phyloP scores from a whole-genome alignment of 2,888 invertebrate species.

The Thecocarcelia acutangulata region DNA sequence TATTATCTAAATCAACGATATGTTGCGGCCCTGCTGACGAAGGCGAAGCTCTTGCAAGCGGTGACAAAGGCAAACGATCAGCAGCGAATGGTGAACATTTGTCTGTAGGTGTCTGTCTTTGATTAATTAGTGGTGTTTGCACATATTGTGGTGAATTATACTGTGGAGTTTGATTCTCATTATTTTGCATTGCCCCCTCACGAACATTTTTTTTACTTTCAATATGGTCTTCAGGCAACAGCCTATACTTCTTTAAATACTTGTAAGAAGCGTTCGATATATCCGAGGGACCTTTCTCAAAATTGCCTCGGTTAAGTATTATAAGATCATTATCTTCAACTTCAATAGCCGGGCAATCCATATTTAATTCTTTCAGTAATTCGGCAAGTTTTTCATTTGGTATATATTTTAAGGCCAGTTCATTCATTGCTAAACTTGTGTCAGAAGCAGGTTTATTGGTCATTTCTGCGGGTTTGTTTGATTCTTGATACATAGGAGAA shows the following conservation, averaged over 20 bases:
- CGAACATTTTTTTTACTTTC: background rate
- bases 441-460: conserved; percentile 75
- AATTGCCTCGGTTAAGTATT: conserved; percentile 73
- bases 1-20: conserved; percentile 77
- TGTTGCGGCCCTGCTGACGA: conserved; percentile 61
- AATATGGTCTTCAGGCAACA: conserved; percentile 75
- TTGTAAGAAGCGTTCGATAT: conserved; percentile 79
- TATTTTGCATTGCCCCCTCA: conserved; percentile 3
- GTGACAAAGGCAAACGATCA: conserved; percentile 57
- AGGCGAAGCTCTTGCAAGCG: conserved; percentile 51
- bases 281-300: conserved; percentile 74
- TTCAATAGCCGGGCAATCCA: conserved; percentile 12
- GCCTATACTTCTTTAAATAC: conserved; percentile 78
- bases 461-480: conserved; percentile 2
- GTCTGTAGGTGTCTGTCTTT: conserved; percentile 37
- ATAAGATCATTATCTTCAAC: conserved; percentile 31
- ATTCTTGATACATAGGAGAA: conserved; percentile 8
- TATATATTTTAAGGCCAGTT: conserved; percentile 78
- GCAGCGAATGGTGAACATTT: conserved; percentile 63
- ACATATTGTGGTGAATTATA: conserved; percentile 62
- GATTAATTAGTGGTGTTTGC: conserved; percentile 50
- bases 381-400: conserved; percentile 77
- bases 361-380: conserved; percentile 74
- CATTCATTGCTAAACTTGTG: conserved; percentile 79
- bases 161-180: conserved; percentile 45